phyloP scores from a whole-genome alignment of 2,888 invertebrate species.

The Noctua fimbriata region DNA sequence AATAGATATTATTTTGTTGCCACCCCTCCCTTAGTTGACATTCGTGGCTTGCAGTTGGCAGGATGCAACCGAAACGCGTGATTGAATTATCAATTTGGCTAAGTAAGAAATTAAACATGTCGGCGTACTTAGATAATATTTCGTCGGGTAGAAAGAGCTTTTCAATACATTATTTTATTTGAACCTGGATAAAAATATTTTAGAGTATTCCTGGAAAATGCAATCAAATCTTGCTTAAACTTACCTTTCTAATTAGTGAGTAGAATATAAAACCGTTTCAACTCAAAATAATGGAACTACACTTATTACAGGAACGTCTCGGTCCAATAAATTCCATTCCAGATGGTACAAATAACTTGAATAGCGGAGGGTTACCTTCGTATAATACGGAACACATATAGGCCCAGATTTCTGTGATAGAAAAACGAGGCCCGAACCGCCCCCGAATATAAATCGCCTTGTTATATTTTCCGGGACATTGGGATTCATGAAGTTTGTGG shows the following conservation, averaged over 20 bases:
- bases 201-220: neutral
- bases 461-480: conserved; percentile 90
- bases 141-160: neutral
- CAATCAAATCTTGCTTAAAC: neutral
- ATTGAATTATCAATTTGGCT: conserved; percentile 82
- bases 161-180: neutral
- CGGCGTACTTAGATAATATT: conserved; percentile 45
- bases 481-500: conserved; percentile 89
- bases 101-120: conserved; percentile 69
- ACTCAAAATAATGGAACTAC: conserved; percentile 40
- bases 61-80: conserved; percentile 88
- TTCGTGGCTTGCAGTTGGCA: conserved; percentile 86
- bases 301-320: conserved; percentile 48
- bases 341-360: conserved; percentile 68
- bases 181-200: neutral
- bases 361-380: conserved; percentile 66
- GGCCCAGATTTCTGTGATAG: conserved; percentile 86
- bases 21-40: conserved; percentile 86
- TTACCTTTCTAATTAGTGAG: neutral
- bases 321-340: conserved; percentile 64
- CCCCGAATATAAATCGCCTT: conserved; percentile 89
- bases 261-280: conserved; percentile 20
- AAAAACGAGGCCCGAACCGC: conserved; percentile 83
- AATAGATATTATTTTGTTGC: conserved; percentile 82
- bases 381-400: conserved; percentile 73